These are phyloP conservation scores for Cnemophilus loriae DNA, from an alignment of 2,113 vertebrate species.

Conservation along the genomic window DNA sequence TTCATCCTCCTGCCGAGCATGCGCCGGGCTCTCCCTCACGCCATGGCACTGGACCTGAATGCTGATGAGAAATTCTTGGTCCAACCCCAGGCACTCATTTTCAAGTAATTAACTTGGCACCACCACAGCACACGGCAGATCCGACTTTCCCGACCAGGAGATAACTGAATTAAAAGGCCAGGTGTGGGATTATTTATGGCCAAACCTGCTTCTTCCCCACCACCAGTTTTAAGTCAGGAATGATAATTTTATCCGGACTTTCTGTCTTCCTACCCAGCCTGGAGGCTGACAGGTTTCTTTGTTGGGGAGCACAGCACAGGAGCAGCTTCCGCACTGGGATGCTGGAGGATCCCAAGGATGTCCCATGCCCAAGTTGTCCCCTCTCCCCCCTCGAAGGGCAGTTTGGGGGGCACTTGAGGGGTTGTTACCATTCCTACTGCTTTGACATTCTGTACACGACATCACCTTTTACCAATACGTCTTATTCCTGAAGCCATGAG, in stretches of 20 bases:
- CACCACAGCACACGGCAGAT: constrained; percentile 41
- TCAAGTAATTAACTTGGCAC: constrained; percentile 67
- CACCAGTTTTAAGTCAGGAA: background rate
- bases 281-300: background rate
- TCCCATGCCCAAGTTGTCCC: rapidly evolving
- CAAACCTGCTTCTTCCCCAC: background rate
- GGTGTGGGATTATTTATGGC: constrained; percentile 59
- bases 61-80: constrained; percentile 65
- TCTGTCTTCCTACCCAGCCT: background rate
- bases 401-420: background rate
- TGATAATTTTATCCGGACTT: background rate
- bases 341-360: background rate
- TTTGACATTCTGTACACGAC: rapidly evolving
- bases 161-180: constrained; percentile 64
- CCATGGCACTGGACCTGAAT: constrained; percentile 32
- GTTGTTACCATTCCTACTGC: background rate
- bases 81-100: constrained; percentile 64
- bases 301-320: background rate
- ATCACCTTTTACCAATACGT: background rate
- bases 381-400: background rate
- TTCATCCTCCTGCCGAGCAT: background rate
- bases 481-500: rapidly evolving
- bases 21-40: background rate
- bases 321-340: background rate
- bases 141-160: constrained; percentile 34